These are phyloP conservation scores for Cichlasoma orientale DNA, from an alignment of 2,797 vertebrate genomes.

Conservation along the genomic window DNA sequence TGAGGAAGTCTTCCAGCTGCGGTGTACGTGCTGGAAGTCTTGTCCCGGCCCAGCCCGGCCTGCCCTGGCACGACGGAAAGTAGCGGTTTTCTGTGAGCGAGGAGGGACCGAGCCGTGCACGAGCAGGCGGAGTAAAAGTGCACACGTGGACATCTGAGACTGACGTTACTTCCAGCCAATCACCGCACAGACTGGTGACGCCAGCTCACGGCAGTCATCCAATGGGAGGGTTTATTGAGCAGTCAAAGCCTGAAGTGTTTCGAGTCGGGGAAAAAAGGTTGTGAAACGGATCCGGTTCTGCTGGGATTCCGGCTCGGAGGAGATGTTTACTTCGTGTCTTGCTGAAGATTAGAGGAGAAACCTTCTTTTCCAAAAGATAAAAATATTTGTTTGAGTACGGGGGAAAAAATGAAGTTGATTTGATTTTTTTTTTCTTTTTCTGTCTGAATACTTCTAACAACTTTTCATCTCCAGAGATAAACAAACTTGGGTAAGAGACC, in stretches of 20 bases:
- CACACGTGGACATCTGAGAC: conserved; percentile 80
- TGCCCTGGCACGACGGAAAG: conserved; percentile 3
- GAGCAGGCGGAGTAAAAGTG: conserved; percentile 72
- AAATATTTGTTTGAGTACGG: neutral
- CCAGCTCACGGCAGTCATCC: conserved; percentile 1
- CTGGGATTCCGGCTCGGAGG: neutral
- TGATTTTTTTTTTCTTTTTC: conserved; percentile 33
- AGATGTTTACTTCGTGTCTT: conserved; percentile 33
- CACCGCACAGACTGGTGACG: conserved; percentile 20
- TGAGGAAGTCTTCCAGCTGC: neutral
- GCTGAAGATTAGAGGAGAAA: neutral
- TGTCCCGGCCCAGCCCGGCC: conserved; percentile 11
- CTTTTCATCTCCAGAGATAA: conserved; percentile 41
- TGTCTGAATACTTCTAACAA: conserved; percentile 15
- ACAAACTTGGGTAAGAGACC: conserved; percentile 59
- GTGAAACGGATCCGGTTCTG: conserved; percentile 28
- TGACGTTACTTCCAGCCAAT: conserved; percentile 67
- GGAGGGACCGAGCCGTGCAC: conserved; percentile 3
- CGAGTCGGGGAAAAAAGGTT: conserved; percentile 21
- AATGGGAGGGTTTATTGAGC: conserved; percentile 50
- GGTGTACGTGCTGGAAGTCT: conserved; percentile 61
- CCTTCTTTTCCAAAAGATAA: neutral
- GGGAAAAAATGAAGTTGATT: conserved; percentile 9
- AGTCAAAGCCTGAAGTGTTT: neutral
- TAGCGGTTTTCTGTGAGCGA: conserved; percentile 33